Base-by-base conservation (phyloP, 2,888 invertebrate genomes). In the Chrysolina americana region DNA sequence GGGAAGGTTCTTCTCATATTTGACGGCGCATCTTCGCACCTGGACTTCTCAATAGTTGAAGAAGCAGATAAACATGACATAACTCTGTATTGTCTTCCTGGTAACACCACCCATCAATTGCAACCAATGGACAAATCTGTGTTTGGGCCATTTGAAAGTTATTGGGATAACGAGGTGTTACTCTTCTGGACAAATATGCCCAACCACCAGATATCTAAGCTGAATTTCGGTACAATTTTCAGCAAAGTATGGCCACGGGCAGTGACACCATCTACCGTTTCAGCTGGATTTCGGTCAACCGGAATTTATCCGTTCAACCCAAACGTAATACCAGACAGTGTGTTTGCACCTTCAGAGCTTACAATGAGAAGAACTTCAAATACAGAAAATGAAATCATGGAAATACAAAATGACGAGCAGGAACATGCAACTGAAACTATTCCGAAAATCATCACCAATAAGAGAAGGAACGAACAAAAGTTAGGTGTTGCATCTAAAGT, bases 21-120 rank as follows among this genome's bases (percentile, higher is more conserved):
- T 47, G 69, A 69, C 65, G 71, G 65, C 0, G 71, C 71, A 47
- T 66, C 59, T 11, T 66, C 62, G 9, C 59, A 71, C 28, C 36
- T 71, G 0, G 71, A 71, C 48, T 64, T 13, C 41, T 9, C 63
- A 13, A 66, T 66, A 13, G 59, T 66, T 9, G 23, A 66, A 15
- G 47, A n/a, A 3, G 66, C 66, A 11, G 66, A 71, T 8, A 66
- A 41, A 44, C 19, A 65, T 28, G 59, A 66, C 10, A 66, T 71
- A 15, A n/a, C n/a, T 23, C 53, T 59, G 11, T 71, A 19, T 44
- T 44, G 71, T 44, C 10, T 66, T 4, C 48, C 71, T 17, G 19
- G 64, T 19, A 59, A 64, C 15, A 64, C 41, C 41, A 64, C 41
- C 41, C 21, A 41, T 9, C 9, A 19, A 19, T 11, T 53, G 17